These are phyloP conservation scores for Mesochorus sp. DNA, from an alignment of 2,888 invertebrate species.

Conservation along the genomic window DNA sequence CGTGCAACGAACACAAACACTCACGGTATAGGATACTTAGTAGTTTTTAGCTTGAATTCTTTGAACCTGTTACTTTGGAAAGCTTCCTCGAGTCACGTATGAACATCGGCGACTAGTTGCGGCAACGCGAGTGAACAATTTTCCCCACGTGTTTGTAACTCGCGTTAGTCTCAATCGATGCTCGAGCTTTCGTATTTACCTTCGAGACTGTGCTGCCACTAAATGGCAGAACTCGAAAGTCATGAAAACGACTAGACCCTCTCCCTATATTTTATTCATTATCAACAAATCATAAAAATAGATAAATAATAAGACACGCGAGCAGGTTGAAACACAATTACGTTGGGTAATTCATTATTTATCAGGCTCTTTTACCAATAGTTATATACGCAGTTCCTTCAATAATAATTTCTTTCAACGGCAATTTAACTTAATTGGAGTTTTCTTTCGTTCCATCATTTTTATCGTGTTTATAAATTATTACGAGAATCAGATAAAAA, in stretches of 20 bases:
- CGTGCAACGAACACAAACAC: not conserved
- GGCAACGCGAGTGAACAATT: conserved; percentile 67
- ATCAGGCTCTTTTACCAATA: not conserved
- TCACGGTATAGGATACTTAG: no score
- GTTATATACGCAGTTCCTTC: no score
- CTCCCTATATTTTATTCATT: not conserved
- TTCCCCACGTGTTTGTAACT: conserved; percentile 69
- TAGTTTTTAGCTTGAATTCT: not conserved
- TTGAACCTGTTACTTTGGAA: not conserved
- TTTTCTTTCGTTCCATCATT: no score
- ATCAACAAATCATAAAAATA: conserved; percentile 9
- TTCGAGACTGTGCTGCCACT: conserved; percentile 53
- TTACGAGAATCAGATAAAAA: no score
- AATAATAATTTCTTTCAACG: not conserved
- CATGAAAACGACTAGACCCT: conserved; percentile 4
- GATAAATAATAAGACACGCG: not conserved
- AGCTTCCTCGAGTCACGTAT: conserved; percentile 10
- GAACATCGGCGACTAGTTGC: conserved; percentile 64
- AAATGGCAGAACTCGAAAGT: conserved; percentile 36
- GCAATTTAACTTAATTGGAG: no score
- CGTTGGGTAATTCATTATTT: not conserved
- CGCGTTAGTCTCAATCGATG: conserved; percentile 51
- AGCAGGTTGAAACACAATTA: no score
- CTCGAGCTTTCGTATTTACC: conserved; percentile 53
- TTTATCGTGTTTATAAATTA: no score